phyloP scores from a whole-genome alignment of 2,113 vertebrate genomes.

The Pygoscelis adeliae region DNA sequence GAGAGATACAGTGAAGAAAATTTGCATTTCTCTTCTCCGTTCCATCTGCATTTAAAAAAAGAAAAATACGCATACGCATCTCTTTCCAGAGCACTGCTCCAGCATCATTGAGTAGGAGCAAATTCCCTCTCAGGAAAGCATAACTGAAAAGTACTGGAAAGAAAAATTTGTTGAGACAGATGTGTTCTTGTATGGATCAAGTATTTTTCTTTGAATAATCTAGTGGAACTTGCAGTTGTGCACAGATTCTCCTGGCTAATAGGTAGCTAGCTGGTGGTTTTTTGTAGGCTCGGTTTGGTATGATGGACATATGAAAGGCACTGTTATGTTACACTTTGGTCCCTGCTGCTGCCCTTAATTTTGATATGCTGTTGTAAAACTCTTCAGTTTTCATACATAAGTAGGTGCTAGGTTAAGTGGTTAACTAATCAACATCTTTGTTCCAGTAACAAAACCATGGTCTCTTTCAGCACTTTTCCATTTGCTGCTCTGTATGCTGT shows the following conservation, averaged over 20 bases:
- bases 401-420: constrained; percentile 40
- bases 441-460: background rate
- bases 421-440: background rate
- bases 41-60: background rate
- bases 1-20: background rate
- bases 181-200: background rate
- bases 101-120: background rate
- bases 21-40: background rate
- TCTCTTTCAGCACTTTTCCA: constrained; percentile 36
- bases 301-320: background rate
- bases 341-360: background rate
- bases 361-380: background rate
- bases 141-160: background rate
- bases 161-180: constrained; percentile 19
- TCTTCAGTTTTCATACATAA: background rate
- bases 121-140: background rate
- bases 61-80: background rate
- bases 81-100: constrained; percentile 1
- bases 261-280: background rate
- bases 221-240: background rate
- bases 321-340: background rate
- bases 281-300: background rate
- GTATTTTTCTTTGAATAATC: background rate
- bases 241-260: background rate
- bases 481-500: background rate